Base-by-base conservation (phyloP, 2,888 invertebrate species). In the Odontomyia ornata region DNA sequence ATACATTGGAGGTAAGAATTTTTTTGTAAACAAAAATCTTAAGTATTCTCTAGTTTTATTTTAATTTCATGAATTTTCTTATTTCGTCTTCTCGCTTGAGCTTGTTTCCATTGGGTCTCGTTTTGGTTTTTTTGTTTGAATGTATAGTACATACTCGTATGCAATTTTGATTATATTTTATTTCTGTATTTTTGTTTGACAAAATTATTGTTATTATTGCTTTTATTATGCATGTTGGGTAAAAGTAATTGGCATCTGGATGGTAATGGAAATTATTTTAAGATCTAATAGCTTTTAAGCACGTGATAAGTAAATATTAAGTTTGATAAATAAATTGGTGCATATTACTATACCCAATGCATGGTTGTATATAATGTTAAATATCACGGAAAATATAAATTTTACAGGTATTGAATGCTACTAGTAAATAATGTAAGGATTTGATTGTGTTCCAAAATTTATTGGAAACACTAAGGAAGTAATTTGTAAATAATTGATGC, bases 1-100 rank as follows among this genome's bases (percentile, higher is more conserved):
- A 56, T 56, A 30, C 18, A 64, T 64, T 64, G 75, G 56, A 75
- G 62, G 62, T 75, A 75, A 75, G 75, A 75, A 15, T 43, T 64
- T 21, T 27, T 46, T 46, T 30, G 23, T 56, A 56, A 72, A 21
- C 0, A 28, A 46, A 62, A 46, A n/a, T n/a, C n/a, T n/a, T n/a
- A n/a, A n/a, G n/a, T 64, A 43, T 64, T 60, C 18, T 60, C 25
- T 13, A 60, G 11, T 23, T 23, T 15, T 60, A 60, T 60, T 25
- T 52, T 60, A 23, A 60, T 60, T 75, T 62, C 23, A 57, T 43
- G 21, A 5, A 30, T 73, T 73, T 56, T 67, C 65, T n/a, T n/a
- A n/a, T n/a, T n/a, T n/a, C 72, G 30, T 18, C 56, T 77, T 75
- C 56, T 36, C 75, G 57, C 64, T 69, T 77, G 52, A 21, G 46